Conservation (phyloP, 2,888 invertebrate species). For the Helicoverpa assulta region DNA sequence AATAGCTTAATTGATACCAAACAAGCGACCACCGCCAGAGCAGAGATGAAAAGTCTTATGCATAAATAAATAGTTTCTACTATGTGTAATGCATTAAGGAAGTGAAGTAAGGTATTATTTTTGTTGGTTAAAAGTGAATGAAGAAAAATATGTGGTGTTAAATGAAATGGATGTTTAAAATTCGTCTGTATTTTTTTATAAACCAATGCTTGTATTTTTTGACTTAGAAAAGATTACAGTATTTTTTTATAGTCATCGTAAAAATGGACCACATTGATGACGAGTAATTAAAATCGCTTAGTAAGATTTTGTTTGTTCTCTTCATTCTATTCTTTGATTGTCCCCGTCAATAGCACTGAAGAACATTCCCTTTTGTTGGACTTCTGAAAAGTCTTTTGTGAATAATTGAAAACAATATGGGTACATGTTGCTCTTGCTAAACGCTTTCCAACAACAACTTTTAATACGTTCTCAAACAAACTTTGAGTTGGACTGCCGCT, state of each 20-base stretch:
- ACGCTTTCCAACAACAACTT: constrained; percentile 54
- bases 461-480: constrained; percentile 53
- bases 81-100: constrained; percentile 14
- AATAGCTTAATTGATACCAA: constrained; percentile 48
- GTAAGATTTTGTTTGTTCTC: too few relatives aligned
- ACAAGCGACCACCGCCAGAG: constrained; percentile 6
- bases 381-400: constrained; percentile 24
- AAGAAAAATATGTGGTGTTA: background rate
- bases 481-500: constrained; percentile 50
- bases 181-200: constrained; percentile 4
- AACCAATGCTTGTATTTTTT: background rate
- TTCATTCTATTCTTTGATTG: too few relatives aligned
- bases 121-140: constrained; percentile 1
- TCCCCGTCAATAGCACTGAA: background rate
- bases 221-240: background rate
- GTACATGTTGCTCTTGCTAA: constrained; percentile 37
- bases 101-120: constrained; percentile 20
- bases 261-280: too few relatives aligned
- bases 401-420: constrained; percentile 44
- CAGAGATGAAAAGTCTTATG: constrained; percentile 21
- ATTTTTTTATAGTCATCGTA: too few relatives aligned
- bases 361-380: background rate
- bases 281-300: too few relatives aligned
- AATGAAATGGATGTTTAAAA: constrained; percentile 1
- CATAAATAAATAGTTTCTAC: constrained; percentile 20